phyloP scores from a whole-genome alignment of 2,797 vertebrate species.

The Mergus octosetaceus region DNA sequence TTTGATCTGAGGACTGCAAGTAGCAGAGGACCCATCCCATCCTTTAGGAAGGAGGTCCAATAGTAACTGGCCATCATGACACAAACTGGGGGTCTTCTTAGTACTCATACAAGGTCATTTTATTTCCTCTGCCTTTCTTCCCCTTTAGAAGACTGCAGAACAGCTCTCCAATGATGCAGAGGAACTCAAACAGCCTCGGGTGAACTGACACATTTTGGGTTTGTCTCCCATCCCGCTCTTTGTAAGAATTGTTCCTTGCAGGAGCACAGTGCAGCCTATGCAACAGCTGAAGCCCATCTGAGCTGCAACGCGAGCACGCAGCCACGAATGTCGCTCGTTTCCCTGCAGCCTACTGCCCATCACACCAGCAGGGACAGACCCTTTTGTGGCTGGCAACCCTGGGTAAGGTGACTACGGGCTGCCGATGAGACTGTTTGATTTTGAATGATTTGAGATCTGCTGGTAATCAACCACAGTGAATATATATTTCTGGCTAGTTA shows the following conservation, averaged over 20 bases:
- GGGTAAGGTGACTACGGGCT: neutral
- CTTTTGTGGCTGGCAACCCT: neutral
- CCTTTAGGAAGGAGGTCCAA: neutral
- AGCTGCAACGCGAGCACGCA: neutral
- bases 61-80: neutral
- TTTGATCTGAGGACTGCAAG: neutral
- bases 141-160: neutral
- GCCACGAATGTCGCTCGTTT: fast-evolving
- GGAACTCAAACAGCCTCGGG: neutral
- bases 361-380: neutral
- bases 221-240: neutral
- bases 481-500: neutral
- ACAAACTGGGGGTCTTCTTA: neutral
- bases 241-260: neutral
- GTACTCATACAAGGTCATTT: neutral
- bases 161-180: neutral
- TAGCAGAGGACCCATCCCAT: neutral
- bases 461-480: neutral
- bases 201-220: neutral
- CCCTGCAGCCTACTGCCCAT: neutral
- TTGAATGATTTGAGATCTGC: neutral
- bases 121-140: neutral
- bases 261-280: neutral
- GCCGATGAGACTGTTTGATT: neutral
- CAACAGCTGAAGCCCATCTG: neutral